Evolutionary conservation across 2,797 vertebrate genomes (phyloP), one percentile per base, ranked within the genome.

Genomic region (Pachyuromys duprasi): DNA sequence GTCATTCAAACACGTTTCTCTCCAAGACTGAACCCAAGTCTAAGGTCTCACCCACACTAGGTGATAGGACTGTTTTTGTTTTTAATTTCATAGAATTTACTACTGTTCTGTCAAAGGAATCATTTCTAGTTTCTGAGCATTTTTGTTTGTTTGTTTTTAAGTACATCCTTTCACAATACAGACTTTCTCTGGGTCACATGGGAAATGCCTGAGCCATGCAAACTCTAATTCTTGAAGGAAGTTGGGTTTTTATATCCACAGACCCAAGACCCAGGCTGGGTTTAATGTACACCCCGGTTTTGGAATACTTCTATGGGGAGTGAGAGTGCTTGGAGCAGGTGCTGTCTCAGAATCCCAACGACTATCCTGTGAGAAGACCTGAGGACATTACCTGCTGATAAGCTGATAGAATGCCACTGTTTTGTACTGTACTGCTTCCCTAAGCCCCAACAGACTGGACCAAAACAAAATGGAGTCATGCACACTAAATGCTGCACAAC

Each of bases 61-160:
- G 69, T 36, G 74, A 33, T 14, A 49, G 2, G n/a, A n/a, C n/a
- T 17, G 81, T 55, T 1, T 1, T 12, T n/a, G 1, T 83, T 93
- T 84, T 78, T 39, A 24, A 67, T 86, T 70, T 28, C 49, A 70
- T 36, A 86, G 14, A 55, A 3, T 70, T 70, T 70, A 14, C n/a
- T 55, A 72, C 84, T 86, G 24, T 60, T 80, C 7, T 92, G 31
- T 67, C 39, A 42, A 90, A 69, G 57, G 33, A 89, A 62, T 84
- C 79, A 45, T 7, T 63, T 94, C 45, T 90, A 79, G 36, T 55
- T 36, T 53, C 62, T 26, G 9, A 45, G 11, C 31, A 20, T 39
- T 95, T 91, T 76, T 49, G 79, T 89, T 94, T 33, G 2, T 55
- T n/a, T 13, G 22, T 72, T 88, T 89, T n/a, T 28, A 94, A 91